Percentiles rank a stretch among this genome's conserved stretches.
phyloP scores from a whole-genome alignment of 2,888 invertebrate species.

The Chorisops tibialis region DNA sequence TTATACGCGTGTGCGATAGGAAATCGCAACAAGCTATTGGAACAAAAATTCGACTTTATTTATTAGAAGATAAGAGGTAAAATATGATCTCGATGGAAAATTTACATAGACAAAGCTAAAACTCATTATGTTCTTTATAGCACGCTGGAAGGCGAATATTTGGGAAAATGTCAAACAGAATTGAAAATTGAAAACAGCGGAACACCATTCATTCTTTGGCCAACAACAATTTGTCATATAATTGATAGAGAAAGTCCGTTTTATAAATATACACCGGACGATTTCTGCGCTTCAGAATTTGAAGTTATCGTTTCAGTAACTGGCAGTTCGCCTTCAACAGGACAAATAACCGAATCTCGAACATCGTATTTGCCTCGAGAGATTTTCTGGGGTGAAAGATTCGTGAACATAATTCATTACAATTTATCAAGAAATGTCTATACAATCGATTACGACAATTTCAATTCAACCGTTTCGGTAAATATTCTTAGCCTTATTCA shows the following conservation, averaged over 20 bases:
- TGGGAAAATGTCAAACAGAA: constrained; percentile 70
- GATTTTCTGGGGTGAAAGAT: constrained; percentile 80
- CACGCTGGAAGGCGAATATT: constrained; percentile 64
- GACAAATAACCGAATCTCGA: constrained; percentile 66
- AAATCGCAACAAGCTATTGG: constrained; percentile 74
- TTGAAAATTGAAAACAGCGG: constrained; percentile 64
- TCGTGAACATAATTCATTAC: constrained; percentile 65
- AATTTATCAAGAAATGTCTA: constrained; percentile 59
- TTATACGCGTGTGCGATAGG: constrained; percentile 79
- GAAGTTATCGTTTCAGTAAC: constrained; percentile 79
- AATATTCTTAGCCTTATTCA: constrained; percentile 10
- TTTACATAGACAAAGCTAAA: background rate
- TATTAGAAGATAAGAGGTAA: constrained; percentile 47
- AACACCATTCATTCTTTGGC: constrained; percentile 78
- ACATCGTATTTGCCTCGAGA: constrained; percentile 78
- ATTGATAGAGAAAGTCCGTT: constrained; percentile 78
- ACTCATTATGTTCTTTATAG: constrained; percentile 47
- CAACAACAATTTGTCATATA: constrained; percentile 78
- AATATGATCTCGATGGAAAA: constrained; percentile 24
- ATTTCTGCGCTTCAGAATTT: constrained; percentile 71
- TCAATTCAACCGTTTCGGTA: constrained; percentile 49
- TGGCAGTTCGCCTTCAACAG: constrained; percentile 76
- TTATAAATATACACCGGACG: constrained; percentile 71
- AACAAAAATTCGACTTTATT: constrained; percentile 67
- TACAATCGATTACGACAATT: constrained; percentile 48